A percentile compares a stretch with the other conserved stretches of the same genome.
Evolutionary conservation across 1,140 invertebrate species (phyloP).

Genomic region (Eumaeus atala): DNA sequence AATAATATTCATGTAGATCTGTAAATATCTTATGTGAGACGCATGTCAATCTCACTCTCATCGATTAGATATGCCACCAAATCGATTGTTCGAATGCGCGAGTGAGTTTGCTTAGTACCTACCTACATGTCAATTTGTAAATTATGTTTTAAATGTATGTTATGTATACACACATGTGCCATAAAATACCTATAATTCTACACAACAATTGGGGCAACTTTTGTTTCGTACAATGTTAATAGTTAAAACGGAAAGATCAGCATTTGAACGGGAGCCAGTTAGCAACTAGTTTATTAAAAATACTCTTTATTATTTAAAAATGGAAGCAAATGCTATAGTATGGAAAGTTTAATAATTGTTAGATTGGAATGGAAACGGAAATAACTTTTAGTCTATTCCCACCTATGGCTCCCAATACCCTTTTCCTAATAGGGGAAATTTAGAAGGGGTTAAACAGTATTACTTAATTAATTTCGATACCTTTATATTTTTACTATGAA

Average conservation of each 20-base stretch:
- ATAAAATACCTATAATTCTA: slow-evolving; percentile 52
- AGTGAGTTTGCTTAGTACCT: slow-evolving; percentile 30
- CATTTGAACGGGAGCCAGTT: slow-evolving; percentile 20
- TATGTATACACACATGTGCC: slow-evolving; percentile 61
- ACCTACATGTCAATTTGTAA: slow-evolving; percentile 42
- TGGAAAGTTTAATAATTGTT: slow-evolving; percentile 10
- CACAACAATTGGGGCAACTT: slow-evolving; percentile 40
- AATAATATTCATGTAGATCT: not conserved
- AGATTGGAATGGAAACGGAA: slow-evolving; percentile 16
- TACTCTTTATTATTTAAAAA: slow-evolving; percentile 14
- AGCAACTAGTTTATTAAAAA: slow-evolving; percentile 10
- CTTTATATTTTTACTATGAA: slow-evolving; percentile 51
- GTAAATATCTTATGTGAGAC: not conserved
- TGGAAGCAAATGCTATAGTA: not conserved
- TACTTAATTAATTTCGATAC: slow-evolving; percentile 69
- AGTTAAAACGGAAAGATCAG: not conserved
- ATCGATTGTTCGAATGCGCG: slow-evolving; percentile 19
- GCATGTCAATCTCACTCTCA: slow-evolving; percentile 18
- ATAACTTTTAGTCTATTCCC: slow-evolving; percentile 27
- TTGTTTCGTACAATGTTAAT: slow-evolving; percentile 31
- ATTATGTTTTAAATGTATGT: slow-evolving; percentile 41
- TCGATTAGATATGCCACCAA: not conserved
- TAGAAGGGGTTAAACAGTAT: slow-evolving; percentile 62
- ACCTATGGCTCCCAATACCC: slow-evolving; percentile 34
- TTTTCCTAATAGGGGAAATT: slow-evolving; percentile 33